Evolutionary conservation across 2,113 vertebrate species (phyloP).

Genomic region (Gallinago paraguaiae): DNA sequence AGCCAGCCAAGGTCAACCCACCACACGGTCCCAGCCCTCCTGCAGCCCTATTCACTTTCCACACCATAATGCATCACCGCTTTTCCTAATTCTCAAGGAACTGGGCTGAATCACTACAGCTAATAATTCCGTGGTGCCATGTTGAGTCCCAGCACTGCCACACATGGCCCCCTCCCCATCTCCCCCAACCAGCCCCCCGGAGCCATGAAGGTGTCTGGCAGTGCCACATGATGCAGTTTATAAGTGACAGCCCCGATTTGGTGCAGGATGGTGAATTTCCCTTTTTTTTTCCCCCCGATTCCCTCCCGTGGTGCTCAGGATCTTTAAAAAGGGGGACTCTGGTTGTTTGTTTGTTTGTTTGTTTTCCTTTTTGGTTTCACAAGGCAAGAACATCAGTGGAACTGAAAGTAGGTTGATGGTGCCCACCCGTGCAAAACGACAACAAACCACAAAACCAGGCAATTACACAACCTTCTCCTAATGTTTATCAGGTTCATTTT

Average conservation of each 20-base stretch:
- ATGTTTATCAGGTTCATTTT: neutral
- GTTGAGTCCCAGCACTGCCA: neutral
- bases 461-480: neutral
- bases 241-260: neutral
- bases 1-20: neutral
- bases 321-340: neutral
- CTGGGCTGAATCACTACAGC: neutral
- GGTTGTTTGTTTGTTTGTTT: too few species aligned
- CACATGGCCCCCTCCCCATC: fast-evolving
- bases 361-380: neutral
- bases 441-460: neutral
- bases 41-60: neutral
- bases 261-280: neutral
- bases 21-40: neutral
- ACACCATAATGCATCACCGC: neutral
- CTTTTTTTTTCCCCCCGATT: neutral
- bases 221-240: neutral
- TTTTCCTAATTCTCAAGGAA: neutral
- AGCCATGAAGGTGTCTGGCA: neutral
- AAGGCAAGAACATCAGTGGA: neutral
- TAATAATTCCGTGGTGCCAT: neutral
- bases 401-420: conserved; percentile 24
- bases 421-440: conserved; percentile 26
- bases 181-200: neutral
- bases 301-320: neutral